phyloP scores from a whole-genome alignment of 92 coral and sea anemone genomes.

The Parazoanthus darwini region DNA sequence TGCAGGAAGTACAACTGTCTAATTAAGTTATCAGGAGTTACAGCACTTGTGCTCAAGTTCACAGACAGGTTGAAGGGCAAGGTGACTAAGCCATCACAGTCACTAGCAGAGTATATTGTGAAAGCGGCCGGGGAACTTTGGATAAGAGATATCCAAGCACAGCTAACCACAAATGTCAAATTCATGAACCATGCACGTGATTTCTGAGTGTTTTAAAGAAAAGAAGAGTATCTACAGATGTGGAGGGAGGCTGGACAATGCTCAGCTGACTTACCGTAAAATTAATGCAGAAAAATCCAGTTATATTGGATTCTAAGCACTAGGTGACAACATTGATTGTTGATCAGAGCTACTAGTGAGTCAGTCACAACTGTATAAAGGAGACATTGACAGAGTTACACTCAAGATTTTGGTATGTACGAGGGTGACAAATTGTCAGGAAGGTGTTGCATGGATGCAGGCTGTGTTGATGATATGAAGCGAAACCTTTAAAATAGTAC shows the following conservation, averaged over 20 bases:
- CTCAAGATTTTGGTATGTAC: slow-evolving; percentile 46
- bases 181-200: slow-evolving; percentile 46
- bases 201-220: slow-evolving; percentile 51
- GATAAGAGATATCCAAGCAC: slow-evolving; percentile 43
- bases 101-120: slow-evolving; percentile 30
- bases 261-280: slow-evolving; percentile 48
- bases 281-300: slow-evolving; percentile 42
- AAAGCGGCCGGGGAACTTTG: slow-evolving; percentile 42
- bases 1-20: not conserved
- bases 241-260: slow-evolving; percentile 49
- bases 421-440: slow-evolving; percentile 46
- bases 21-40: not conserved
- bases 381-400: slow-evolving; percentile 38
- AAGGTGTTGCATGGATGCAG: slow-evolving; percentile 39
- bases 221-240: slow-evolving; percentile 45
- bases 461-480: slow-evolving; percentile 42
- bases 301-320: slow-evolving; percentile 47
- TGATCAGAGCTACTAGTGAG: slow-evolving; percentile 42
- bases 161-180: slow-evolving; percentile 39
- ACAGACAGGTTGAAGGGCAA: slow-evolving; percentile 26
- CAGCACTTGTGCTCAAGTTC: not conserved
- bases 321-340: slow-evolving; percentile 46
- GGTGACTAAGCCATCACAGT: not conserved
- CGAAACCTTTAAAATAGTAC: slow-evolving; percentile 23
- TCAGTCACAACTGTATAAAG: slow-evolving; percentile 41